Evolutionary conservation across 2,888 invertebrate genomes (phyloP).

Genomic region (Philopedon plagiatum): DNA sequence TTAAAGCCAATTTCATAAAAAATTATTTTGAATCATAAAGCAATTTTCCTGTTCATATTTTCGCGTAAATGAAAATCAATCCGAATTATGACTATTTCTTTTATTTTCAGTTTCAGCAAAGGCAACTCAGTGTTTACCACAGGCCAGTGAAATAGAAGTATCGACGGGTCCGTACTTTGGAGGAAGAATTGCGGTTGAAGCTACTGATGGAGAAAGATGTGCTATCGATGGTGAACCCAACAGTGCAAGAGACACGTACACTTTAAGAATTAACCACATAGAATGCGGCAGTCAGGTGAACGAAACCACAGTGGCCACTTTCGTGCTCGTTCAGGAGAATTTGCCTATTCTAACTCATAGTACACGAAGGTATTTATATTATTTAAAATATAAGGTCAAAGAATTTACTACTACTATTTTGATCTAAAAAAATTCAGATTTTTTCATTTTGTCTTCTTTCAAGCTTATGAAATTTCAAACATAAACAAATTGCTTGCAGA

Average conservation of each 20-base stretch:
- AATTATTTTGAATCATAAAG: too few species aligned
- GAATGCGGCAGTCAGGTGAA: constrained; percentile 78
- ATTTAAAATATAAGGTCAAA: neutral
- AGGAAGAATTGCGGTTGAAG: constrained; percentile 83
- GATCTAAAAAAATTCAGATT: too few species aligned
- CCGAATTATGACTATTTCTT: constrained; percentile 10
- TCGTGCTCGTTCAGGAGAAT: constrained; percentile 88
- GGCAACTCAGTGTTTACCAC: constrained; percentile 84
- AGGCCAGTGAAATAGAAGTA: constrained; percentile 86
- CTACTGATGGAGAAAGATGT: constrained; percentile 80
- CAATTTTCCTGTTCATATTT: too few species aligned
- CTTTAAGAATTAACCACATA: constrained; percentile 81
- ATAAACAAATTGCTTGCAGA: too few species aligned
- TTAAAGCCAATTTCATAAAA: too few species aligned
- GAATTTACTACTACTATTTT: too few species aligned
- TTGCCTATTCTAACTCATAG: constrained; percentile 87
- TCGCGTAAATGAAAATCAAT: too few species aligned
- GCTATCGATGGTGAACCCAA: constrained; percentile 82
- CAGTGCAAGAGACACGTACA: constrained; percentile 81
- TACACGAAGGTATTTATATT: constrained; percentile 56
- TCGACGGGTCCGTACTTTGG: constrained; percentile 87
- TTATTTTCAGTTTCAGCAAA: constrained; percentile 80
- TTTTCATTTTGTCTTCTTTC: too few species aligned
- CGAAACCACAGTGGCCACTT: constrained; percentile 85
- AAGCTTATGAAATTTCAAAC: too few species aligned